Base-by-base conservation (phyloP, 2,797 vertebrate species). In the Pipistrellus kuhlii region DNA sequence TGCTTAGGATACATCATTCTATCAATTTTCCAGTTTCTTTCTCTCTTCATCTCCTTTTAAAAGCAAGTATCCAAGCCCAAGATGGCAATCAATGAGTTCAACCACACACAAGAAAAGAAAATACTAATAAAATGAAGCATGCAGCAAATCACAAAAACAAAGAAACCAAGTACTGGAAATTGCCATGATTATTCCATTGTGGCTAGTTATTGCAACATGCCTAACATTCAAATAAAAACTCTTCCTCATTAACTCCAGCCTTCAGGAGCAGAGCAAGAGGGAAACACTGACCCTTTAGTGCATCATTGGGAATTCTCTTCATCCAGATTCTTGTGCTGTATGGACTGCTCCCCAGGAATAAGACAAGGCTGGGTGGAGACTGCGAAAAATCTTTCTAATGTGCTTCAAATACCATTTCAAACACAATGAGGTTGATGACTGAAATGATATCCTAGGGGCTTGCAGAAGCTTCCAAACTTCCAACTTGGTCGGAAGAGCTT, bases 181-280 rank as follows among this genome's bases (percentile, higher is more conserved):
- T 92, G 93, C 93, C 83, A 85, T 95, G 93, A 95, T 89, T 95
- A 88, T 94, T 92, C 92, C 91, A 91, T 76, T 96, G 95, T 96
- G 96, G 90, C 95, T 93, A 95, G 92, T 92, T 96, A 97, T 97
- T 97, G 95, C 96, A 95, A 97, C 96, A 97, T 85, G 90, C 78
- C 72, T 97, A 95, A 95, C 96, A 93, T 96, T 94, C 93, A 94
- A 93, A 94, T 95, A 95, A 94, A 96, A 96, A 94, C 48, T 91
- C 77, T 78, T 95, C 57, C 66, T 97, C 88, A 87, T 96, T 95
- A 97, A 97, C 85, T 86, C 91, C 83, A 92, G 96, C 72, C 66
- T 84, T 94, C 59, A 91, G 85, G 80, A 88, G 35, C 38, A 92
- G 48, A 88, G 23, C 78, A 88, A 83, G 75, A 93, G 92, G 94